These are phyloP conservation scores for Lacerta viridis DNA, from an alignment of 2,797 vertebrate species.

Conservation along the genomic window DNA sequence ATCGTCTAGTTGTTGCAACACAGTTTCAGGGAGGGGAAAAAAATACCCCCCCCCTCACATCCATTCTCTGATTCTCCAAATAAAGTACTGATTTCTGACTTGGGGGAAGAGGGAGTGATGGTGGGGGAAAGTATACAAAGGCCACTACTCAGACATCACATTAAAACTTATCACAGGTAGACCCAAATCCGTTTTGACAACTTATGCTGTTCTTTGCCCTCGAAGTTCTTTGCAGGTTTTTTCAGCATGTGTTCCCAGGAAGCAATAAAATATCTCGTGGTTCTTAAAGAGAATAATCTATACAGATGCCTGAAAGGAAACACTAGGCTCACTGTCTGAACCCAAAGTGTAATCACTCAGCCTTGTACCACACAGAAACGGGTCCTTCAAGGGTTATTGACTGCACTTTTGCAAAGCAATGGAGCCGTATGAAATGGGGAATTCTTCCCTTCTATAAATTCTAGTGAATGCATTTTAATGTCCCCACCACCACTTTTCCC, in stretches of 20 bases:
- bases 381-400: slow-evolving; percentile 17
- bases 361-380: neutral
- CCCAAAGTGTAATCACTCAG: neutral
- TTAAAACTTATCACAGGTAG: neutral
- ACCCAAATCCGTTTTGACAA: slow-evolving; percentile 2
- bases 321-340: slow-evolving; percentile 4
- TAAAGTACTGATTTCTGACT: neutral
- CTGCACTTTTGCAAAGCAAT: neutral
- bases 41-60: neutral
- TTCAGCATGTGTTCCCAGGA: neutral
- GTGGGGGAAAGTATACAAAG: neutral
- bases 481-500: neutral
- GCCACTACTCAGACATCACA: neutral
- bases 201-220: neutral
- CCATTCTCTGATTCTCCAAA: neutral
- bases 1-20: neutral
- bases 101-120: neutral
- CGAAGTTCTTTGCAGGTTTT: neutral
- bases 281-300: slow-evolving; percentile 7
- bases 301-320: neutral
- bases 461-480: slow-evolving; percentile 34
- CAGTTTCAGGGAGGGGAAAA: neutral
- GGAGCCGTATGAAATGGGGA: neutral
- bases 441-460: slow-evolving; percentile 31
- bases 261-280: neutral